Percentiles rank a stretch among this genome's conserved stretches.
Evolutionary conservation across 2,888 invertebrate genomes (phyloP).

Genomic region (Eupithecia insigniata): DNA sequence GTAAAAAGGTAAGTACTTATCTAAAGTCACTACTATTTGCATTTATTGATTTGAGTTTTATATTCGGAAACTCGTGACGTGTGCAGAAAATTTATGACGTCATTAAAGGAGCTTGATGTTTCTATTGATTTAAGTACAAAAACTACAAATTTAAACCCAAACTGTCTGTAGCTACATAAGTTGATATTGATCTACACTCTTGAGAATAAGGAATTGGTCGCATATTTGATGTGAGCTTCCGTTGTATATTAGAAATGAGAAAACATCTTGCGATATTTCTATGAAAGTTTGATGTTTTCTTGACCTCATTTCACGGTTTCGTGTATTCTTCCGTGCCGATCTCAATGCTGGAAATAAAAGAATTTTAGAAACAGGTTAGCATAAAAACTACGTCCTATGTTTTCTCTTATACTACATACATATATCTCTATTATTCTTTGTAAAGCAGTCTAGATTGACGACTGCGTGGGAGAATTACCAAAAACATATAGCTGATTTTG

Average conservation of each 20-base stretch:
- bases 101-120: background rate
- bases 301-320: constrained; percentile 10
- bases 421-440: background rate
- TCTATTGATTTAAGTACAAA: background rate
- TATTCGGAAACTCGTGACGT: background rate
- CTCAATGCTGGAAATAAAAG: background rate
- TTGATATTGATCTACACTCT: background rate
- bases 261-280: constrained; percentile 11
- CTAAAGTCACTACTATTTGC: background rate
- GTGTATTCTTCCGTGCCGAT: constrained; percentile 1
- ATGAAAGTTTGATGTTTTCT: constrained; percentile 5
- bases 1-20: background rate
- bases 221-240: constrained; percentile 15
- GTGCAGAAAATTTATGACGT: background rate
- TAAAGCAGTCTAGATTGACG: background rate
- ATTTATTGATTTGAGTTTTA: background rate
- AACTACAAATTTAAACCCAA: background rate
- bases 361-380: background rate
- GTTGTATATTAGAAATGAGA: constrained; percentile 9
- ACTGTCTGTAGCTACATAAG: background rate
- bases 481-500: background rate
- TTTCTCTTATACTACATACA: background rate
- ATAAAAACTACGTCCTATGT: background rate
- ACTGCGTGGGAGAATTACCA: no score
- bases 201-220: constrained; percentile 3